Evolutionary conservation across 2,797 vertebrate species (phyloP), one percentile per base, ranked within the genome.

Genomic region (Hemitrygon akajei): DNA sequence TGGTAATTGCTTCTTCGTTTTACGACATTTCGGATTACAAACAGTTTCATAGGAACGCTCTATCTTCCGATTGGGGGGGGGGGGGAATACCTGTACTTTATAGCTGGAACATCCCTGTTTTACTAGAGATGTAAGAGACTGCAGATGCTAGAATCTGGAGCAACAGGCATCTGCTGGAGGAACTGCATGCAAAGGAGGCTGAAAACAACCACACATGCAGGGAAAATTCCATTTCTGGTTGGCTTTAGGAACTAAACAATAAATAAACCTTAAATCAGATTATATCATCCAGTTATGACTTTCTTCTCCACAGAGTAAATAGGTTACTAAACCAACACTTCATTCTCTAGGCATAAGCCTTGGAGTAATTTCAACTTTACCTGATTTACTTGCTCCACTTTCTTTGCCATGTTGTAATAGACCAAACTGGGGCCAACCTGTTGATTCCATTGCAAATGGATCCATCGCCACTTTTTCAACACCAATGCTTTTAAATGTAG

Each of bases 391-490:
- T 9, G 91, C 40, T 93, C 91, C 71, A 76, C 71, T 93, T 93
- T 40, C 69, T 76, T 93, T 93, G 91, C 71, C 47, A 56, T 56
- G 47, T 47, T 47, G 71, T 7, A 75, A 56, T 25, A 71, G 37
- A 27, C 40, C 71, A 27, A 56, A 11, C 7, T 93, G 91, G 73
- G 91, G 91, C 91, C 71, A 93, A 76, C 7, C 63, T 75, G 91
- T 40, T 76, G 91, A 75, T 75, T 93, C 91, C 22, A 93, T 20
- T n/a, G 37, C 91, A 56, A 93, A 93, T 93, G 91, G 71, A 93
- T 93, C 91, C 71, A 75, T 93, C 37, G 18, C 27, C 16, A 76
- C 69, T 58, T 93, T 93, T 14, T 93, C 91, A 58, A 40, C 69
- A 56, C 30, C 37, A 93, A 30, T 93, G 71, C 47, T 76, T 93